Evolutionary conservation across 2,888 invertebrate species (phyloP), one percentile per base, ranked within the genome.

Genomic region (Operophtera brumata): DNA sequence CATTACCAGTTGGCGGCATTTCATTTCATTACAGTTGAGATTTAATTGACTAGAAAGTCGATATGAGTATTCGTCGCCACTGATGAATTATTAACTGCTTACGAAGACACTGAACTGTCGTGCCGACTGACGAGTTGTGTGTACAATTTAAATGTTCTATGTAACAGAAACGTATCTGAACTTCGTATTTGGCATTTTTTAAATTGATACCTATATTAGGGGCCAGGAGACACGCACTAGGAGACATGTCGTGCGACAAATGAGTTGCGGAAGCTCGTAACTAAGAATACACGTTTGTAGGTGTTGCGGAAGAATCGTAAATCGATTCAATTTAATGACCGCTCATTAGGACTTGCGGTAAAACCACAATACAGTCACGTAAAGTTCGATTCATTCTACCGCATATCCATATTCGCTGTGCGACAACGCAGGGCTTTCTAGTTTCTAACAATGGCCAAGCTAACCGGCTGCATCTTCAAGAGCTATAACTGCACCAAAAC

Each of bases 11-110:
- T 59, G 40, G 46, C 50, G 47, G 53, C 44, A 50, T 48, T 46
- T 40, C 28, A 52, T 55, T 51, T 48, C 45, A 48, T 60, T 58
- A 58, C 54, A 53, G 56, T 61, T 57, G 61, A 54, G 58, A 57
- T 58, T 61, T 59, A 65, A 65, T 62, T 70, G 71, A 71, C 70
- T 69, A 70, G 71, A 71, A 71, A 70, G 66, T 70, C 62, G 66
- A 65, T 59, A 20, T 3, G 20, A 66, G 59, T 55, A 55, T 54
- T 62, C 51, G 50, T 58, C 40, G 53, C 46, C 57, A 54, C 57
- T 53, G 54, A 57, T 62, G 59, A 57, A 56, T 62, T 56, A 62
- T 65, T 59, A 49, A 62, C 59, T 57, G 47, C 55, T 45, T 56
- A 54, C 28, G 53, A 51, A 57, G 54, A 58, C 60, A 57, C 47